Base-by-base conservation (phyloP, 2,797 vertebrate species). In the Todus mexicanus region DNA sequence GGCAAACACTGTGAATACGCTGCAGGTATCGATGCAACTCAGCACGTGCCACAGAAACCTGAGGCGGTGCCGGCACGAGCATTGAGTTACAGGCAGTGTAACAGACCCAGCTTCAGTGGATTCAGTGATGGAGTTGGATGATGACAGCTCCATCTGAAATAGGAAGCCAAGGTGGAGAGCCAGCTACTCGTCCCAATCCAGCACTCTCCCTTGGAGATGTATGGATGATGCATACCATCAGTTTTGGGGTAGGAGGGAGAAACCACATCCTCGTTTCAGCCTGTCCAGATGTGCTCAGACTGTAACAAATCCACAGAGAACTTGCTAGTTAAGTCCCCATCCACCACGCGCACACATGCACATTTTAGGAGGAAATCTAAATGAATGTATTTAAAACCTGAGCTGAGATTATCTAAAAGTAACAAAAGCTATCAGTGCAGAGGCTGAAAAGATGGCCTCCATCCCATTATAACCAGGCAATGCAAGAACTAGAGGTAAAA, bases 11-110 rank as follows among this genome's bases (percentile, higher is more conserved):
- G 25, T 11, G 20, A 56, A 42, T 54, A 54, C 1, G 8, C 59
- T 26, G 13, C 4, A 11, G 50, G 4, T 27, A 63, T 5, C 1
- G 3, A 22, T 7, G 38, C 9, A 42, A 54, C 4, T 18, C 59
- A 33, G 20, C 0, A 5, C 1, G 2, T 47, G 3, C 31, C 6
- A 3, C 0, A 0, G 80, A 84, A 86, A 64, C 6, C 17, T 0
- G 0, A 26, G 25, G 76, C 3, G 4, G 21, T 23, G 68, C 12
- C 70, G 82, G 43, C 59, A 59, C 0, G 0, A 57, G 59, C 4
- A 2, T 1, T 11, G 27, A 74, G 35, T 53, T 69, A 65, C 5
- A 7, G 45, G 23, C 4, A 4, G 35, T 2, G 0, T 29, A 54
- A 78, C 11, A 74, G 51, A 31, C 35, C 71, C 64, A 63, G 77